Evolutionary conservation across 1,140 invertebrate species (phyloP), one percentile per base, ranked within the genome.

Genomic region (Drosophila bocqueti): DNA sequence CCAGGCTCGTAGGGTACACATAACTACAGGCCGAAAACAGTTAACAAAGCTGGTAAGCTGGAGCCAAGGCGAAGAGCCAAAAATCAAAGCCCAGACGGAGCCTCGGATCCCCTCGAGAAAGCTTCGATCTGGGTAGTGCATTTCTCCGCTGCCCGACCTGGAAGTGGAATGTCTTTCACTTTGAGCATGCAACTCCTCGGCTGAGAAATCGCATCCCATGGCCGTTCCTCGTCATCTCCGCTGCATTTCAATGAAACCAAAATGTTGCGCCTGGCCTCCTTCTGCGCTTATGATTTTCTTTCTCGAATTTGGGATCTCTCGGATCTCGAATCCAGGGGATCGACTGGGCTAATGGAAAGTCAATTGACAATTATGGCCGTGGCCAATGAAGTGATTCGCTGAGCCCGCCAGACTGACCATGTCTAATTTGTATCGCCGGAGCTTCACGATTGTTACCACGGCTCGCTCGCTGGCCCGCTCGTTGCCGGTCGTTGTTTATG

Each of bases 351-450:
- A 87, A 84, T 92, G 79, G 91, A 91, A 92, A 92, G 90, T 92
- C 91, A 92, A 92, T 92, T 92, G 91, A 92, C 86, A 92, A 91
- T 92, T 91, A 91, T 91, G 85, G 65, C 75, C 81, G 76, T 89
- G 78, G 84, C 81, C 85, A 86, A 80, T 92, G 74, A 84, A 91
- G 76, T 87, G 85, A 92, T 90, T 92, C 85, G 81, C 47, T 68
- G 50, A 63, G 73, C 81, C 59, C 55, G 67, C 74, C 81, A 57
- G 68, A 81, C 85, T 75, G 81, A 58, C 85, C 84, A 81, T 72
- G 68, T 81, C 78, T 64, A 87, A 87, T 89, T 79, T 81, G 83
- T 89, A 79, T 49, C 79, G 67, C n/a, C 67, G 36, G 59, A 68
- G 73, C 49, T 85, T 85, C 83, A 87, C 83, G 83, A 87, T 81